Conservation (phyloP, 2,113 vertebrate genomes). For the Odobenus rosmarus region DNA sequence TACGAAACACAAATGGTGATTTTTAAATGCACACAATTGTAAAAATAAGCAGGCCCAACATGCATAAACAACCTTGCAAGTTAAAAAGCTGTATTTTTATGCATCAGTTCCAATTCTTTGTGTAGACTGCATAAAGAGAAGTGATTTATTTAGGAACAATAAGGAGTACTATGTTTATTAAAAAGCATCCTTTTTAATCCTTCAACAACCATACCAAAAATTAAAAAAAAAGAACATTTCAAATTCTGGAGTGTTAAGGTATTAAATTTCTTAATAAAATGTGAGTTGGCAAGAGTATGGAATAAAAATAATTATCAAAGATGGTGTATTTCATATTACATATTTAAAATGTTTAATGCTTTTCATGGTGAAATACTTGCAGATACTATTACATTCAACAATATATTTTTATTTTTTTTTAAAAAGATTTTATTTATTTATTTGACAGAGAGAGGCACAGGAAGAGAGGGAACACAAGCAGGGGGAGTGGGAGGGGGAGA, state of each 20-base stretch:
- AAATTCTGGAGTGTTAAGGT: background rate
- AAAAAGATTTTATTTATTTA: no score
- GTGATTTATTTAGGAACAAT: background rate
- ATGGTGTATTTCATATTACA: background rate
- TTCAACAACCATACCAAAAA: background rate
- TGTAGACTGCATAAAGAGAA: background rate
- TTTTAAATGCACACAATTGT: constrained; percentile 41
- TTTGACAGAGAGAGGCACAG: no score
- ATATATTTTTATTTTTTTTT: background rate
- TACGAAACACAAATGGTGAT: constrained; percentile 14
- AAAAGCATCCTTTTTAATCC: constrained; percentile 36
- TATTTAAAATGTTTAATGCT: background rate
- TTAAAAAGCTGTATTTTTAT: constrained; percentile 26
- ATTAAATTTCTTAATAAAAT: background rate
- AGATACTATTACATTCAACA: background rate
- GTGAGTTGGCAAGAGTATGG: background rate
- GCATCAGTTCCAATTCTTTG: background rate
- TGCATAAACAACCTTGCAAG: background rate
- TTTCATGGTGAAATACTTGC: background rate
- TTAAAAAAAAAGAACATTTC: background rate
- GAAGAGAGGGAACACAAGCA: no score
- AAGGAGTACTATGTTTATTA: background rate
- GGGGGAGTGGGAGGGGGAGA: no score
- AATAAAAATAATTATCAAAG: constrained; percentile 16
- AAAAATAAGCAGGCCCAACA: constrained; percentile 41